A percentile compares a stretch with the other conserved stretches of the same genome.
phyloP scores from a whole-genome alignment of 92 coral and sea anemone species.

The Epizoanthus fatuus region DNA sequence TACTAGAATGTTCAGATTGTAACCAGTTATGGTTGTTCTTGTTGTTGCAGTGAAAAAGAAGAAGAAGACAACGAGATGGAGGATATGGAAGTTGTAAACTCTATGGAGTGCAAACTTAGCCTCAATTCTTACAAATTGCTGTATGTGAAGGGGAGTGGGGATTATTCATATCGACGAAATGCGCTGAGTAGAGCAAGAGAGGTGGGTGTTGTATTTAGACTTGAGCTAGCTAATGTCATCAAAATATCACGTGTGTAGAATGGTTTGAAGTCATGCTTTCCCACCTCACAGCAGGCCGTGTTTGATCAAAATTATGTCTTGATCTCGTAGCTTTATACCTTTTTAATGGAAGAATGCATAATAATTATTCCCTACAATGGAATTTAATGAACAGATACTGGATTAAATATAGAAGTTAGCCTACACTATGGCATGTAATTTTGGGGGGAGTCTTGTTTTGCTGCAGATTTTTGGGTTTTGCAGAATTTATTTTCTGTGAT shows the following conservation, averaged over 20 bases:
- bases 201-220: slow-evolving; percentile 57
- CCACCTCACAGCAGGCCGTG: no score
- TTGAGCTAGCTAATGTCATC: no score
- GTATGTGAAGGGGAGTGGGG: slow-evolving; percentile 95
- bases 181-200: slow-evolving; percentile 92
- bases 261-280: background rate
- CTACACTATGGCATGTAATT: no score
- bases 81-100: slow-evolving; percentile 95
- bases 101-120: slow-evolving; percentile 94
- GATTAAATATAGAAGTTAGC: no score
- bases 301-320: background rate
- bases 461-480: no score
- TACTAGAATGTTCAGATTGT: no score
- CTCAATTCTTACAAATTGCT: slow-evolving; percentile 96
- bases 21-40: background rate
- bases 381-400: no score
- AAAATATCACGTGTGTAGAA: background rate
- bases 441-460: no score
- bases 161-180: slow-evolving; percentile 89
- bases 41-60: slow-evolving; percentile 83
- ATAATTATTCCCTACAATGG: no score
- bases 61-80: slow-evolving; percentile 87
- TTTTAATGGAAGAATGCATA: no score
- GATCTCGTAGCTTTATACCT: no score
- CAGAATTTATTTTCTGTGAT: no score